Evolutionary conservation across 2,113 vertebrate genomes (phyloP).

Genomic region (Sterrhoptilus dennistouni): DNA sequence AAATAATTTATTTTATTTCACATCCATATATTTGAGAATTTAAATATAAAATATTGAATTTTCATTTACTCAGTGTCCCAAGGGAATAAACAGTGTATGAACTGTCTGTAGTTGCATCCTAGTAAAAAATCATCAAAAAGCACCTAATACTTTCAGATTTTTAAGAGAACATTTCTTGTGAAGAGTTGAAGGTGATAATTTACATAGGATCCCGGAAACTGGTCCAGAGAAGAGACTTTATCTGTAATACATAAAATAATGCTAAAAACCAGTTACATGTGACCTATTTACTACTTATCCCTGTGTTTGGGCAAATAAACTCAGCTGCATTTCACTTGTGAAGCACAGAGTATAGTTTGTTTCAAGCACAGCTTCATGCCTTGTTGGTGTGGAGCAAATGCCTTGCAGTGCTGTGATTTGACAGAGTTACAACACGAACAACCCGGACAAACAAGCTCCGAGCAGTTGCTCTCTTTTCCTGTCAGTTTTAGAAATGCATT

Average conservation of each 20-base stretch:
- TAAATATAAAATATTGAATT: neutral
- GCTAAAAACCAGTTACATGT: neutral
- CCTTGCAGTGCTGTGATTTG: neutral
- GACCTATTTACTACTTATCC: neutral
- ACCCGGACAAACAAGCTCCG: neutral
- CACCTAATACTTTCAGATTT: neutral
- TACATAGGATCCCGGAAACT: neutral
- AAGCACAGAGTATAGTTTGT: neutral
- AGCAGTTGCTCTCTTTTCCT: neutral
- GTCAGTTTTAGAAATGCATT: neutral
- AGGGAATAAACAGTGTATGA: neutral
- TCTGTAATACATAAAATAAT: neutral
- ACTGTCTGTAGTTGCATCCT: neutral
- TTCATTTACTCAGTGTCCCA: neutral
- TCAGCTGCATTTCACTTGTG: neutral
- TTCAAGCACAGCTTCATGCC: neutral
- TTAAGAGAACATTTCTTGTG: neutral
- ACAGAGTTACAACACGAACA: neutral
- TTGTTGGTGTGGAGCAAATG: neutral
- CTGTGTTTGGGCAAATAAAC: neutral
- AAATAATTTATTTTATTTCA: neutral
- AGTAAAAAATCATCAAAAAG: neutral
- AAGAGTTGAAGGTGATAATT: neutral
- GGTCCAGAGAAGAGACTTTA: neutral
- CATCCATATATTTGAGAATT: neutral